A percentile compares a stretch with the other conserved stretches of the same genome.
Conservation (phyloP, 2,797 vertebrate species). For the Anas bahamensis region DNA sequence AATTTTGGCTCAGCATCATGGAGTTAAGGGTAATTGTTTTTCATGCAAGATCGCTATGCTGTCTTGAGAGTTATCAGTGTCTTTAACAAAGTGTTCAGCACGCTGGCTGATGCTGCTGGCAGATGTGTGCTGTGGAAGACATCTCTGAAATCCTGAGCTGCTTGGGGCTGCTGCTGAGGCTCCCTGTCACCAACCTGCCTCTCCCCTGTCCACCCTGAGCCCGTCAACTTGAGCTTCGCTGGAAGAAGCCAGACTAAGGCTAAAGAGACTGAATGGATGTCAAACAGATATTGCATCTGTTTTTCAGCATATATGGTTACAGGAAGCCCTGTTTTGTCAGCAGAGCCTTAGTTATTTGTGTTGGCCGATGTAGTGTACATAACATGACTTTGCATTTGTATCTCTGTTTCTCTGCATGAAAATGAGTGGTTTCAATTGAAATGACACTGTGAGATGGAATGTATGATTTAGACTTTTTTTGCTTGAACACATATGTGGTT, state of each 20-base stretch:
- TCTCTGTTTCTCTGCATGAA: neutral
- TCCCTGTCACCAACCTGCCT: neutral
- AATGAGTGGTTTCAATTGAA: neutral
- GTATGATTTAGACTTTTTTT: conserved; percentile 8
- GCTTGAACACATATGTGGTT: neutral
- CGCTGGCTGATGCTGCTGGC: fast-evolving
- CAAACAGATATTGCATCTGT: neutral
- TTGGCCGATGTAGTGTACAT: neutral
- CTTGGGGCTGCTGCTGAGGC: neutral
- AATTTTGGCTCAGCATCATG: neutral
- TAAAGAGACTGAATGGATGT: neutral
- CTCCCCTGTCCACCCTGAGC: neutral
- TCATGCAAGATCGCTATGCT: neutral
- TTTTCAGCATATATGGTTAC: neutral
- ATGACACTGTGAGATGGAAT: neutral
- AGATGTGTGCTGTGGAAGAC: neutral
- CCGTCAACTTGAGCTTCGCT: neutral
- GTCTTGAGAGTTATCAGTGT: neutral
- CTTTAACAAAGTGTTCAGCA: neutral
- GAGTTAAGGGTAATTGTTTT: neutral
- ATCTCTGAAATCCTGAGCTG: neutral
- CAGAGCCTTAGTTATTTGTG: neutral
- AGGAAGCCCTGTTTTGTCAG: neutral
- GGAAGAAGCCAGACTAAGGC: neutral
- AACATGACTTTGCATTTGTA: neutral